Evolutionary conservation across 2,797 vertebrate genomes (phyloP), one percentile per base, ranked within the genome.

Genomic region (Poeciliopsis infans): DNA sequence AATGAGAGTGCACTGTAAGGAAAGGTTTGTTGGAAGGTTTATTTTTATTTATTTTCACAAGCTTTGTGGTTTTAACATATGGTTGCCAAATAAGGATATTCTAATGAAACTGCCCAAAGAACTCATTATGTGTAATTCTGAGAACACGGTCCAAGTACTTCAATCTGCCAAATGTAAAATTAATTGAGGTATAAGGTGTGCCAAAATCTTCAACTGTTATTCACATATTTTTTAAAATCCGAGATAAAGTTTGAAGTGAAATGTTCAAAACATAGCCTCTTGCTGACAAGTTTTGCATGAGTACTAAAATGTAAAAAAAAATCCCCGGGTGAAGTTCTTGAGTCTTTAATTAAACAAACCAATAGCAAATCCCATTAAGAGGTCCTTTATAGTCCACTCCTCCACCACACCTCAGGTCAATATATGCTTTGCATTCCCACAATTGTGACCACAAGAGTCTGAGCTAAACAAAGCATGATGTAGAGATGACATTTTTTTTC

Each of bases 81-180:
- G 78, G 72, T 84, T 6, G 33, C 83, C 75, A 89, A 87, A 93
- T 92, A 92, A 92, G 92, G 90, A 89, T 83, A 90, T 85, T 85
- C 12, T 88, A 93, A 94, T 94, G 86, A 93, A 86, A 93, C 86
- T 75, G 53, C 84, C 80, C 55, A 79, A 85, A 77, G 76, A 80
- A 81, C 79, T 92, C 75, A 87, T 93, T 89, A 86, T 92, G 86
- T 92, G 85, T 87, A 88, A 94, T 95, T 92, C 76, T 69, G 79
- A 73, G 55, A 86, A 82, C 46, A 76, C 57, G 86, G 78, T 72
- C 82, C 80, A 57, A 85, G 83, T 81, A n/a, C 68, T 16, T 31
- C 4, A 46, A 57, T 72, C 25, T 80, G 15, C 68, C 64, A 79
- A 82, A 69, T n/a, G 53, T 43, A 88, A 80, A 86, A 87, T 36